Evolutionary conservation across 2,888 invertebrate genomes (phyloP).

Genomic region (Drosophila putrida): DNA sequence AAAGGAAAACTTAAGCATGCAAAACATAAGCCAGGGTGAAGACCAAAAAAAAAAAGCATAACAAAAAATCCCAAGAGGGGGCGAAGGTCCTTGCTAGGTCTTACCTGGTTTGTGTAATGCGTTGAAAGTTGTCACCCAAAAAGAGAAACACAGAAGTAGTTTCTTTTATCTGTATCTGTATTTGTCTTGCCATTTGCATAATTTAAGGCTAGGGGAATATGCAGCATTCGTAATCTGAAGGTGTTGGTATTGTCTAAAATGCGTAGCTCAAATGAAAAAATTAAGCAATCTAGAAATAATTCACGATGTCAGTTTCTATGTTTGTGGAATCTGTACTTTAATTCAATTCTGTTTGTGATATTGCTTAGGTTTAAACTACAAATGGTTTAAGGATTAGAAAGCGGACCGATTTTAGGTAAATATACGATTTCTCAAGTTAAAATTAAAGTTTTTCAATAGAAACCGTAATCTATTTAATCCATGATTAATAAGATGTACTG

Average conservation of each 20-base stretch:
- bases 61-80: neutral
- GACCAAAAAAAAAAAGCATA: constrained; percentile 5
- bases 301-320: neutral
- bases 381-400: neutral
- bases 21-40: constrained; percentile 20
- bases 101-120: constrained; percentile 27
- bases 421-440: no score
- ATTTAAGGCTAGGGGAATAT: constrained; percentile 21
- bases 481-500: no score
- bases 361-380: neutral
- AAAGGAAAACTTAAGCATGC: constrained; percentile 27
- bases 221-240: neutral
- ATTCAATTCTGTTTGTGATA: constrained; percentile 15
- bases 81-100: constrained; percentile 15
- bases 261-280: constrained; percentile 15
- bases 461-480: no score
- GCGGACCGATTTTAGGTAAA: no score
- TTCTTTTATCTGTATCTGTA: neutral
- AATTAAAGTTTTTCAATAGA: no score
- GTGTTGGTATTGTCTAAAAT: constrained; percentile 5
- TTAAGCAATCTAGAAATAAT: neutral
- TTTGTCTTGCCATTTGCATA: constrained; percentile 35
- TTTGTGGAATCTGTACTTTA: constrained; percentile 22
- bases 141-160: constrained; percentile 2
- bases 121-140: constrained; percentile 31